Base-by-base conservation (phyloP, 2,113 vertebrate genomes). In the Oryzias javanicus region DNA sequence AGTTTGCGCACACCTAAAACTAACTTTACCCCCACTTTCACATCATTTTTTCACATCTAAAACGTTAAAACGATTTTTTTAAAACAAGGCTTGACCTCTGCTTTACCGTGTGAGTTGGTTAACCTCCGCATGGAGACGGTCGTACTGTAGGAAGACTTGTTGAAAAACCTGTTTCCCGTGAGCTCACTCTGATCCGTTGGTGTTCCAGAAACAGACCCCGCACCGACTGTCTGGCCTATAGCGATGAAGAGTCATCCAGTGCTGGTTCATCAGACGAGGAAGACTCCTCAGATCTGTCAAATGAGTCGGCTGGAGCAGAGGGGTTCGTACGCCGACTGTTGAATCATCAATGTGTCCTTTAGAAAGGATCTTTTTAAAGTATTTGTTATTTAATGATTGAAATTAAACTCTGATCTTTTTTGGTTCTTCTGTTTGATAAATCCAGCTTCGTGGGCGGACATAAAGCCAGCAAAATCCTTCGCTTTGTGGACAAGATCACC, bases 211-310 rank as follows among this genome's bases (percentile, higher is more conserved):
- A 45, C 93, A 98, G 97, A 80, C 97, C 93, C 27, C 91, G 96
- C 72, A 93, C 92, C 0, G 98, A 95, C 87, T 99, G 94, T 81
- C 91, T 99, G 71, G 97, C 97, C 1, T 96, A 98, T 85, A 99
- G 97, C 0, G 97, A 99, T 49, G 97, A 99, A 75, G 97, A 99
- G 76, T 99, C 97, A 0, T 99, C 97, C 70, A 99, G 97, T 0
- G 97, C 97, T 0, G 97, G 97, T 15, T 98, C 97, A 13, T 98
- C 97, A 0, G 96, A 99, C 24, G 97, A 99, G 61, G 97, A 98
- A 0, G 95, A 97, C 58, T 84, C 92, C 35, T 91, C 93, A 2
- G 96, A 98, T 57, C 40, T 92, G 75, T 94, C 95, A 22, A 91
- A 88, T 42, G 77, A 93, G 42, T 64, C 89, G 1, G 74, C 90